Percentiles rank a stretch among this genome's conserved stretches.
Evolutionary conservation across 2,888 invertebrate species (phyloP).

Genomic region (Alviniconcha strummeri): DNA sequence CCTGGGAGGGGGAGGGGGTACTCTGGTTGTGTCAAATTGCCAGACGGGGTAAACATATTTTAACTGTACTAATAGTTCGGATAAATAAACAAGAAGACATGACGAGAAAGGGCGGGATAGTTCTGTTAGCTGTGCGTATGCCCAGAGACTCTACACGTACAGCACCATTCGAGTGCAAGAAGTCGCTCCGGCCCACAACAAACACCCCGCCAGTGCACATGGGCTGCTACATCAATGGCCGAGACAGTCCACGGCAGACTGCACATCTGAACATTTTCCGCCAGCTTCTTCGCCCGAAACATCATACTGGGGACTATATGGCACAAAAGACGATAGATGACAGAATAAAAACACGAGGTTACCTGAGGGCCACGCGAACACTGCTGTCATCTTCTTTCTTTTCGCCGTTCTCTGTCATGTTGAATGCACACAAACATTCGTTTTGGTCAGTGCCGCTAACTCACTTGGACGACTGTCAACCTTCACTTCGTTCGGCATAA

Average conservation of each 20-base stretch:
- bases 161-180: too few species aligned
- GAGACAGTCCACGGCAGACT: not conserved
- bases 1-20: too few species aligned
- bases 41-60: too few species aligned
- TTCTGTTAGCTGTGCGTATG: too few species aligned
- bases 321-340: not conserved
- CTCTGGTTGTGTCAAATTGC: too few species aligned
- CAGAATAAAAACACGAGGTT: constrained; percentile 28
- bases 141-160: too few species aligned
- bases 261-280: constrained; percentile 20
- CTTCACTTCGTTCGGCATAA: constrained; percentile 6
- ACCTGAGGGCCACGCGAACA: constrained; percentile 68
- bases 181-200: not conserved
- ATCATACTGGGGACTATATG: not conserved
- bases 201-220: constrained; percentile 3
- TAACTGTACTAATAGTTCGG: too few species aligned
- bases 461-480: constrained; percentile 18
- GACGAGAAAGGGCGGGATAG: too few species aligned
- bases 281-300: not conserved
- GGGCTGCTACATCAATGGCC: not conserved
- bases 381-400: constrained; percentile 61
- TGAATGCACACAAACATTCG: constrained; percentile 28
- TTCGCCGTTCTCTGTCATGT: constrained; percentile 52
- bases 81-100: too few species aligned
- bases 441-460: constrained; percentile 27